Percentiles rank a stretch among this genome's conserved stretches.
phyloP scores from a whole-genome alignment of 2,113 vertebrate species.

The Malaclemys terrapin region DNA sequence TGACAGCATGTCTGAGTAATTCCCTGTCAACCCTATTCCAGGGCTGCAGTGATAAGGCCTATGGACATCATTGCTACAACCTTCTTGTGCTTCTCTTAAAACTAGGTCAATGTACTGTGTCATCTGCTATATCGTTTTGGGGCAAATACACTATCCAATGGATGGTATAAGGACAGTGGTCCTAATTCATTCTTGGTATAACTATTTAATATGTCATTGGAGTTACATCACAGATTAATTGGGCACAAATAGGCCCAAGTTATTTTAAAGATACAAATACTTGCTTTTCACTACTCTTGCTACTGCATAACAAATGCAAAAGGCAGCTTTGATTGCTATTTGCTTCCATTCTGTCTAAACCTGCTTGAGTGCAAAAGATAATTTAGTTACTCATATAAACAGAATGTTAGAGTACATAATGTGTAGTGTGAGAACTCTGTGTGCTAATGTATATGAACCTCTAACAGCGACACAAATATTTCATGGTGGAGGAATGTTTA shows the following conservation, averaged over 20 bases:
- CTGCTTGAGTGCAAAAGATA: not conserved
- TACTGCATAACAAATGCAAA: no score
- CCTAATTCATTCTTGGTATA: not conserved
- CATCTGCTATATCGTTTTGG: conserved; percentile 43
- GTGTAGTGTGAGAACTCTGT: not conserved
- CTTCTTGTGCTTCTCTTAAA: not conserved
- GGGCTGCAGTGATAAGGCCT: not conserved
- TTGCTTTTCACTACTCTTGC: not conserved
- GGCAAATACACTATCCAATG: not conserved
- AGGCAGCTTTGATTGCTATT: no score
- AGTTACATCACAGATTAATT: not conserved
- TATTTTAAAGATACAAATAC: not conserved
- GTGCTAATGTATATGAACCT: not conserved
- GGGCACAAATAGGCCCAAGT: not conserved
- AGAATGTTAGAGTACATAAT: not conserved
- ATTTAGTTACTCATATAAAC: not conserved
- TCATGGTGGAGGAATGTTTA: not conserved
- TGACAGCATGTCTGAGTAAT: accelerated
- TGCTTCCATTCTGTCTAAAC: no score
- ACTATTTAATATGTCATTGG: conserved; percentile 2
- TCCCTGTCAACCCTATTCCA: not conserved
- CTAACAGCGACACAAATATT: not conserved
- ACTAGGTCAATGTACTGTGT: conserved; percentile 61
- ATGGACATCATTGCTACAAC: not conserved
- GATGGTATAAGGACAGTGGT: accelerated